These are phyloP conservation scores for Acridotheres tristis DNA, from an alignment of 2,797 vertebrate species.

Conservation along the genomic window DNA sequence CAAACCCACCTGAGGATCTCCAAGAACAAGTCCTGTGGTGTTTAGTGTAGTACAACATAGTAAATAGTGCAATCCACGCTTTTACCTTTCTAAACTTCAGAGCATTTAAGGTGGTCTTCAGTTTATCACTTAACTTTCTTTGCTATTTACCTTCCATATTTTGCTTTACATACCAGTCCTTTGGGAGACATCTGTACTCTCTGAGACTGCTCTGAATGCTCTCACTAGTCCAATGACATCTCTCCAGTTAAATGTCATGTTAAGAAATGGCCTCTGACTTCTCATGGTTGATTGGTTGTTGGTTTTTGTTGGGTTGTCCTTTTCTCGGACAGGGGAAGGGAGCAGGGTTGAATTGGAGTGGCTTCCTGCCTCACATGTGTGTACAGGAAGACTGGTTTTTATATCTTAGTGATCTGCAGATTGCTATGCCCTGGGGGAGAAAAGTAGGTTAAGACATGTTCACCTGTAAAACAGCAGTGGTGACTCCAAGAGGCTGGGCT, in stretches of 20 bases:
- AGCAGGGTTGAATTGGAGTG: background rate
- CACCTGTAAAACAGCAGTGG: background rate
- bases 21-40: background rate
- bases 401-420: background rate
- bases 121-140: background rate
- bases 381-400: background rate
- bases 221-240: background rate
- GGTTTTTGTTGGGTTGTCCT: background rate
- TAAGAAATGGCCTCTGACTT: background rate
- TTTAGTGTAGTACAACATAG: background rate
- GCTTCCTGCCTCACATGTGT: background rate
- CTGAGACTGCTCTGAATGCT: background rate
- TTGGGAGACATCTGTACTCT: background rate
- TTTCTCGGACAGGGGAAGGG: accelerated
- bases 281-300: background rate
- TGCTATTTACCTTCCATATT: background rate
- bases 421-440: background rate
- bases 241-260: background rate
- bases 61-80: background rate
- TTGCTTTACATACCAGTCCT: background rate
- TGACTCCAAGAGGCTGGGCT: background rate
- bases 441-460: background rate
- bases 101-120: background rate
- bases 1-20: background rate
- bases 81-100: background rate